These are phyloP conservation scores for Brachionus asplanchnoidis DNA, from an alignment of 1,140 invertebrate genomes.

Conservation along the genomic window DNA sequence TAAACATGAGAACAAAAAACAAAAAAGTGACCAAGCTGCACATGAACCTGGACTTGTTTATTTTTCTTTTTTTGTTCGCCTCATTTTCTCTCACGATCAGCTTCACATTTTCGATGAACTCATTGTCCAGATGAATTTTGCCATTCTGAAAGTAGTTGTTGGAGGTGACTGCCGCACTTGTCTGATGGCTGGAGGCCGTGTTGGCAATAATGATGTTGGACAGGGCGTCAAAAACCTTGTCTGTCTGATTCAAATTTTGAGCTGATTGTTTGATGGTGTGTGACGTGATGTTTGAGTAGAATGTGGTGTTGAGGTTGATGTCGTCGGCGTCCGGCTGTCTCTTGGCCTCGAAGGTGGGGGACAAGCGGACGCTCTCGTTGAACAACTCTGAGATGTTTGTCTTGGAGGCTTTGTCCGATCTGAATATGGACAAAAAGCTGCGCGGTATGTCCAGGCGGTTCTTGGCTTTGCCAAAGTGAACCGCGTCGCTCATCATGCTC, in stretches of 20 bases:
- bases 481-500: not conserved
- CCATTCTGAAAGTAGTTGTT: not conserved
- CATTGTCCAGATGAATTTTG: not conserved
- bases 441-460: not conserved
- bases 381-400: not conserved
- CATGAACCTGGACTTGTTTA: constrained; percentile 18
- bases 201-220: not conserved
- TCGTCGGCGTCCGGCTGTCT: not conserved
- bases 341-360: not conserved
- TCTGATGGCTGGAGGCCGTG: not conserved
- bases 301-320: not conserved
- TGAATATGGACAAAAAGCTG: constrained; percentile 18
- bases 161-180: not conserved
- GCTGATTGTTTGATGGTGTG: not conserved
- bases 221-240: constrained; percentile 20
- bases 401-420: not conserved
- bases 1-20: constrained; percentile 28
- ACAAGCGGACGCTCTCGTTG: not conserved
- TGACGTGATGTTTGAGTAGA: constrained; percentile 1
- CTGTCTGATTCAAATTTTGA: constrained; percentile 17
- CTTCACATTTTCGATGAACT: constrained; percentile 34
- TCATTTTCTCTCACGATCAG: constrained; percentile 19
- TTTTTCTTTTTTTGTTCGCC: constrained; percentile 7
- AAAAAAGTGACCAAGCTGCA: constrained; percentile 6
- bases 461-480: not conserved